Conservation (phyloP, 2,113 vertebrate genomes). For the Petromus typicus region DNA sequence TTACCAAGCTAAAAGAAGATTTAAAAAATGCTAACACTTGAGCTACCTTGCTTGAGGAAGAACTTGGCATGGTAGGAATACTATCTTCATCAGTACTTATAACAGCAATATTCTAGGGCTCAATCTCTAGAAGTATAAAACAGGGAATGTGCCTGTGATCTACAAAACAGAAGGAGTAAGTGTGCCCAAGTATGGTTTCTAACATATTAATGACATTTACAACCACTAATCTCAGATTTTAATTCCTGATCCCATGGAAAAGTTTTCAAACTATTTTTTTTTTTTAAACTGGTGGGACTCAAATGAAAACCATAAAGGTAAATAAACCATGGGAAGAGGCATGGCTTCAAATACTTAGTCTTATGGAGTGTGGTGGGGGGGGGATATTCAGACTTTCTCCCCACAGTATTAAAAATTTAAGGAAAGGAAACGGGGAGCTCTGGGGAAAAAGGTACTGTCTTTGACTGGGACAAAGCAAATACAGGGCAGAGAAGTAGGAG, state of each 20-base stretch:
- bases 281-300: not conserved
- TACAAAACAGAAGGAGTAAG: not conserved
- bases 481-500: not conserved
- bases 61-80: not conserved
- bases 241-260: not conserved
- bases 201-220: not conserved
- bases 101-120: not conserved
- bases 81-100: not conserved
- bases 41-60: not conserved
- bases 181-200: not conserved
- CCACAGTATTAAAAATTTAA: not conserved
- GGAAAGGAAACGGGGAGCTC: not conserved
- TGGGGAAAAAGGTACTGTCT: not conserved
- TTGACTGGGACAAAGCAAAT: conserved; percentile 7
- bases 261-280: conserved; percentile 32
- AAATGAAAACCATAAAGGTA: conserved; percentile 37
- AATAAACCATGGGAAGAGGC: not conserved
- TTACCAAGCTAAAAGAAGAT: not conserved
- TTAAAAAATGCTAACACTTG: conserved; percentile 9
- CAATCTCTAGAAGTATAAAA: not conserved
- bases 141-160: not conserved
- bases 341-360: not conserved
- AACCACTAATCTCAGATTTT: conserved; percentile 11
- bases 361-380: not conserved
- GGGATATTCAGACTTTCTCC: not conserved